Percentiles rank a stretch among this genome's conserved stretches.
Evolutionary conservation across 1,140 invertebrate species (phyloP).

Genomic region (Eriocheir sinensis): DNA sequence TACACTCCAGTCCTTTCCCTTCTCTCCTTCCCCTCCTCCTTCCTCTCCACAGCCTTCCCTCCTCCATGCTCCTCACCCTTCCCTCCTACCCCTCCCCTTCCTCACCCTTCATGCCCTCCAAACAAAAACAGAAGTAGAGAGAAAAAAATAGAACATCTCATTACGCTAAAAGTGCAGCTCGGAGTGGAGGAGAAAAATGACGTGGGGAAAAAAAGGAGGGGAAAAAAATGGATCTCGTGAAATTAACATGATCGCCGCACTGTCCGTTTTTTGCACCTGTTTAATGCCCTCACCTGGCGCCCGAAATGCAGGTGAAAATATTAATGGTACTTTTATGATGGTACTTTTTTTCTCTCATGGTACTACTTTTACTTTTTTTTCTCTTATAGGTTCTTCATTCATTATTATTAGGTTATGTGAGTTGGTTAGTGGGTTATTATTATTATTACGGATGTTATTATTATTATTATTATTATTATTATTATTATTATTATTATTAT

Average conservation of each 20-base stretch:
- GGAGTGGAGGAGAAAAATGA: background rate
- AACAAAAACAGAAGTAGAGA: background rate
- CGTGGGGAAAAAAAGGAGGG: background rate
- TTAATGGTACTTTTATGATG: background rate
- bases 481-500: background rate
- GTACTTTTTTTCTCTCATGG: background rate
- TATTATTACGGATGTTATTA: background rate
- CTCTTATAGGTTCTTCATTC: background rate
- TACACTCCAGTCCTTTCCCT: too few relatives aligned
- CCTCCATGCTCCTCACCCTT: background rate
- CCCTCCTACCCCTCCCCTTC: background rate
- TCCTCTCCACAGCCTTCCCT: background rate
- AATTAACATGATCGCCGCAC: background rate
- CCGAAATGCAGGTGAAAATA: background rate
- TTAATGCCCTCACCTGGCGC: background rate
- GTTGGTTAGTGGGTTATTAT: background rate
- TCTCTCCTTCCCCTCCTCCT: background rate
- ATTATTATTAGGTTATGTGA: background rate
- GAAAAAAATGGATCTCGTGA: background rate
- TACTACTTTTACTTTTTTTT: background rate
- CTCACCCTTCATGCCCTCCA: background rate
- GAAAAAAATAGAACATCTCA: conserved; percentile 16
- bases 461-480: background rate
- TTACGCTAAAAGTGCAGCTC: background rate
- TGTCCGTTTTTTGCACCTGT: background rate